Conservation (phyloP, 2,113 vertebrate species). For the Brachypodius melanocephalos region DNA sequence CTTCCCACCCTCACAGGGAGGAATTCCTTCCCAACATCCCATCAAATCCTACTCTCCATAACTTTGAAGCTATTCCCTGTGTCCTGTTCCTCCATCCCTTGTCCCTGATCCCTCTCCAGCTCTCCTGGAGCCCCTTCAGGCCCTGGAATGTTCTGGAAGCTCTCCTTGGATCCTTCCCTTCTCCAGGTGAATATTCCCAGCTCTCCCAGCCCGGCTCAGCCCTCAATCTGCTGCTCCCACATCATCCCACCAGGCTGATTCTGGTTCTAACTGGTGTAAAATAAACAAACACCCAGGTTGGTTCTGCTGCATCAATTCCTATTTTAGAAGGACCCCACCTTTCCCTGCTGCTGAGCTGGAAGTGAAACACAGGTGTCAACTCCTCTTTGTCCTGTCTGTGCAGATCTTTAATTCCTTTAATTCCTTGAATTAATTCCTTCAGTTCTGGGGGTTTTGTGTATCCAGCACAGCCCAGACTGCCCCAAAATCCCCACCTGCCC, state of each 20-base stretch:
- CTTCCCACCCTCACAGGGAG: fast-evolving
- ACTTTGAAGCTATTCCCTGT: not conserved
- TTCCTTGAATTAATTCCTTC: not conserved
- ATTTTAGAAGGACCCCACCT: not conserved
- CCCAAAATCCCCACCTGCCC: not conserved
- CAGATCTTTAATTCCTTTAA: not conserved
- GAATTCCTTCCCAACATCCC: not conserved
- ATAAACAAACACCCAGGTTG: no score
- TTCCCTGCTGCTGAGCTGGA: not conserved
- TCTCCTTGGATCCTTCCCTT: not conserved
- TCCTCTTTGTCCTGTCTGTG: not conserved
- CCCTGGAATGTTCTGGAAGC: not conserved
- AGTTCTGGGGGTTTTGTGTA: not conserved
- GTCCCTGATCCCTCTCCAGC: not conserved
- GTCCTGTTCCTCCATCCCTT: not conserved
- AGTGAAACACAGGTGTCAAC: not conserved
- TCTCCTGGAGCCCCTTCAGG: not conserved
- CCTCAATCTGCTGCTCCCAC: not conserved
- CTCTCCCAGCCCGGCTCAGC: not conserved
- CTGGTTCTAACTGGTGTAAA: not conserved
- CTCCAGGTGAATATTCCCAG: not conserved
- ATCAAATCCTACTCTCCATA: no score
- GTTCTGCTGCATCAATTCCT: not conserved
- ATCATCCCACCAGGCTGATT: not conserved
- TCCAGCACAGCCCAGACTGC: not conserved